Percentiles rank a stretch among this genome's conserved stretches.
These are phyloP conservation scores for Tor tambroides DNA, from an alignment of 2,113 vertebrate genomes.

Conservation along the genomic window DNA sequence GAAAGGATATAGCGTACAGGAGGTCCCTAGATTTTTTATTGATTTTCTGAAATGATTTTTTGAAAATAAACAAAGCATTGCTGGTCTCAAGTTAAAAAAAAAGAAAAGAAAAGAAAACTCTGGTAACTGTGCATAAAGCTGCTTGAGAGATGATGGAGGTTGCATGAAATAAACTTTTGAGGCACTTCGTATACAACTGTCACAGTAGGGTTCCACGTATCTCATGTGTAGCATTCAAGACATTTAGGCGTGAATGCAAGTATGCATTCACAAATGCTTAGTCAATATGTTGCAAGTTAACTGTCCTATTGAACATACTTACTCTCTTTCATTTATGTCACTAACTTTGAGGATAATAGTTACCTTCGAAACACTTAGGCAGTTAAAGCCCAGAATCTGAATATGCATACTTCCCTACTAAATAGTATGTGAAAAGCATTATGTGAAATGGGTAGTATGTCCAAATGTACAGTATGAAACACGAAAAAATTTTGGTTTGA, in stretches of 20 bases:
- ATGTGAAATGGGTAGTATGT: neutral
- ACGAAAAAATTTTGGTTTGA: neutral
- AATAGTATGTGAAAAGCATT: neutral
- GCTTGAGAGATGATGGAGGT: constrained; percentile 49
- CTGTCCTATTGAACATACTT: neutral
- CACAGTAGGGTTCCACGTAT: constrained; percentile 60
- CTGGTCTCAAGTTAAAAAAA: constrained; percentile 73
- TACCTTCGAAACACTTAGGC: neutral
- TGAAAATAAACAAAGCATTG: constrained; percentile 23
- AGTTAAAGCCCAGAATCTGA: neutral
- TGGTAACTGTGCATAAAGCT: constrained; percentile 43
- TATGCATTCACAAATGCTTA: neutral
- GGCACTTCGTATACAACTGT: constrained; percentile 73
- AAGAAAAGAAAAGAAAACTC: constrained; percentile 10
- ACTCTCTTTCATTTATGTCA: neutral
- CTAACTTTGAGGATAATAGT: neutral
- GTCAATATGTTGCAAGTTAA: neutral
- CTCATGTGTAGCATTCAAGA: constrained; percentile 39
- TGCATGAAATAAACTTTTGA: constrained; percentile 76
- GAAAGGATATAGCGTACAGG: constrained; percentile 70
- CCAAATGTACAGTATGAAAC: neutral
- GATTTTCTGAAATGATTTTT: constrained; percentile 25
- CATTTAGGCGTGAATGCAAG: constrained; percentile 63
- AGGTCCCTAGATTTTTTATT: neutral
- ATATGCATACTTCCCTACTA: neutral